Evolutionary conservation across 2,888 invertebrate genomes (phyloP).

Genomic region (Napeogenes inachia): DNA sequence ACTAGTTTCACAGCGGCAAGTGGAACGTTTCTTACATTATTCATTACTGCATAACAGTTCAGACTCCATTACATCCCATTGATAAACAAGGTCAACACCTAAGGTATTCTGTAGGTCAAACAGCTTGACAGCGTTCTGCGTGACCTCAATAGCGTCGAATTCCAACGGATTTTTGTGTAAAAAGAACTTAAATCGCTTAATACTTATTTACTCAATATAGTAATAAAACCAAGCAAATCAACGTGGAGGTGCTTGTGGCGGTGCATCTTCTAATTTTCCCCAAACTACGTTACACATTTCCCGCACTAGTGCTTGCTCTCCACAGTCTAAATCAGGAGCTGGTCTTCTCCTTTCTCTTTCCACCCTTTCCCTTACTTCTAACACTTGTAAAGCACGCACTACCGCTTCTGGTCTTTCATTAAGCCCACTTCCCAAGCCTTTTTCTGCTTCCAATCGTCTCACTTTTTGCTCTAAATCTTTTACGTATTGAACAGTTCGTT

Average conservation of each 20-base stretch:
- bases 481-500: conserved; percentile 95
- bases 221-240: conserved; percentile 25
- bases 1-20: conserved; percentile 32
- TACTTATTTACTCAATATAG: conserved; percentile 7
- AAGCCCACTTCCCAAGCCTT: conserved; percentile 83
- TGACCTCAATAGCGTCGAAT: conserved; percentile 69
- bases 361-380: conserved; percentile 92
- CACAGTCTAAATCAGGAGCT: conserved; percentile 85
- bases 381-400: conserved; percentile 92
- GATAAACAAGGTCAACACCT: conserved; percentile 61
- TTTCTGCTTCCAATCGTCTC: conserved; percentile 89
- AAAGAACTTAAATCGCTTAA: conserved; percentile 46
- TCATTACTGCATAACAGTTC: conserved; percentile 41
- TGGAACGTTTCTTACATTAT: conserved; percentile 25
- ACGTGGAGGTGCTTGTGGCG: conserved; percentile 77
- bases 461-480: conserved; percentile 92
- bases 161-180: conserved; percentile 54
- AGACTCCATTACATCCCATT: conserved; percentile 43
- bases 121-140: conserved; percentile 46
- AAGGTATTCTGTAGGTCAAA: conserved; percentile 64
- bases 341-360: conserved; percentile 82
- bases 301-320: conserved; percentile 93
- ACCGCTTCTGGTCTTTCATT: conserved; percentile 92
- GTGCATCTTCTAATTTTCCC: conserved; percentile 91
- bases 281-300: conserved; percentile 98